A percentile compares a stretch with the other conserved stretches of the same genome.
These are phyloP conservation scores for Ibycter americanus DNA, from an alignment of 2,797 vertebrate genomes.

Conservation along the genomic window DNA sequence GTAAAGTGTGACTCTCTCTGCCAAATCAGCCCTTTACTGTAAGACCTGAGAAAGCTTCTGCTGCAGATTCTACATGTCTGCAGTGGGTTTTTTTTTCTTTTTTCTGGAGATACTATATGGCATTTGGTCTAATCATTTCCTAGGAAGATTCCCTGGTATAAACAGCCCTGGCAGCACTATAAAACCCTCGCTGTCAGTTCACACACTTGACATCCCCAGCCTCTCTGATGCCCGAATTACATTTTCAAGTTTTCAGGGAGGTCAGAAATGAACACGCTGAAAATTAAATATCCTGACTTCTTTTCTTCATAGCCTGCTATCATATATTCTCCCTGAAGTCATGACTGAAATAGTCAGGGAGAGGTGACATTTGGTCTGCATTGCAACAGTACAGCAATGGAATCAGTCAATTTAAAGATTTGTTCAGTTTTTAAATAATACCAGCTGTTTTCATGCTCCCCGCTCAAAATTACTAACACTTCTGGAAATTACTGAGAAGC, in stretches of 20 bases:
- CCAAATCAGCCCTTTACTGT: slow-evolving; percentile 26
- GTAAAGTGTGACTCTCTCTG: slow-evolving; percentile 16
- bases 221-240: neutral
- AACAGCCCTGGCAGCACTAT: neutral
- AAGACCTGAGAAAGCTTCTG: slow-evolving; percentile 30
- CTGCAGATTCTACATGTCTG: neutral
- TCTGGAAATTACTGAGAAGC: slow-evolving; percentile 27
- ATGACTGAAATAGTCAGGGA: neutral
- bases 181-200: neutral
- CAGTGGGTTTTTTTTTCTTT: neutral
- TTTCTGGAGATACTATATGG: neutral
- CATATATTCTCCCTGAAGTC: neutral
- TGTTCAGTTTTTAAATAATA: slow-evolving; percentile 19
- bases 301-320: neutral
- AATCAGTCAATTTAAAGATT: slow-evolving; percentile 56
- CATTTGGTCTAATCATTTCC: neutral
- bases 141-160: neutral
- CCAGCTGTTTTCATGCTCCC: neutral
- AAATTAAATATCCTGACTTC: slow-evolving; percentile 8
- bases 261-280: neutral
- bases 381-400: neutral
- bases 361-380: neutral
- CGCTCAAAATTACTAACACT: slow-evolving; percentile 8
- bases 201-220: neutral
- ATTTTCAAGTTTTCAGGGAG: slow-evolving; percentile 25